phyloP scores from a whole-genome alignment of 2,888 invertebrate species.

The Zhengitettix transpicula region DNA sequence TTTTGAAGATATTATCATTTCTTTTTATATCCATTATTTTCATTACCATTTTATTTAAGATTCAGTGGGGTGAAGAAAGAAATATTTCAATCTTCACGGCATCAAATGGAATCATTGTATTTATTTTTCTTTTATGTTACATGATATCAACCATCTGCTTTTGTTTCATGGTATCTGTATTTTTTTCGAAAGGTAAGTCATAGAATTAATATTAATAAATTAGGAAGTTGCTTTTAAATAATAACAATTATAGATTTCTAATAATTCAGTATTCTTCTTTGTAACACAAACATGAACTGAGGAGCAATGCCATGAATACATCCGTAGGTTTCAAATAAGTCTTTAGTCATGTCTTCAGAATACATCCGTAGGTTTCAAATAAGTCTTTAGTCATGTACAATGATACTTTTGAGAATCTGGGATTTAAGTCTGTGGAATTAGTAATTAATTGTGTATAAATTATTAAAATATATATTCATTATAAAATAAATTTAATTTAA shows the following conservation, averaged over 20 bases:
- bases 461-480: no score
- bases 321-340: no score
- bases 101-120: conserved; percentile 45
- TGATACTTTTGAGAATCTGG: no score
- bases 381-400: no score
- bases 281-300: no score
- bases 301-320: no score
- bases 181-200: conserved; percentile 58
- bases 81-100: conserved; percentile 50
- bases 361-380: no score
- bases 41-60: conserved; percentile 21
- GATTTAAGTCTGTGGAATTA: no score
- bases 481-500: no score
- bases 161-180: conserved; percentile 61
- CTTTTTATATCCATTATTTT: conserved; percentile 34
- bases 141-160: conserved; percentile 53
- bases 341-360: no score
- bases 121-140: conserved; percentile 56
- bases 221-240: neutral
- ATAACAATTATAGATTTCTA: neutral
- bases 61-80: conserved; percentile 33
- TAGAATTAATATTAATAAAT: neutral
- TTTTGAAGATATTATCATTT: conserved; percentile 55
- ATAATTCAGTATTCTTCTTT: neutral
- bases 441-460: no score